Base-by-base conservation (phyloP, 64 coral and sea anemone species). In the Dendronephthya gigantea region DNA sequence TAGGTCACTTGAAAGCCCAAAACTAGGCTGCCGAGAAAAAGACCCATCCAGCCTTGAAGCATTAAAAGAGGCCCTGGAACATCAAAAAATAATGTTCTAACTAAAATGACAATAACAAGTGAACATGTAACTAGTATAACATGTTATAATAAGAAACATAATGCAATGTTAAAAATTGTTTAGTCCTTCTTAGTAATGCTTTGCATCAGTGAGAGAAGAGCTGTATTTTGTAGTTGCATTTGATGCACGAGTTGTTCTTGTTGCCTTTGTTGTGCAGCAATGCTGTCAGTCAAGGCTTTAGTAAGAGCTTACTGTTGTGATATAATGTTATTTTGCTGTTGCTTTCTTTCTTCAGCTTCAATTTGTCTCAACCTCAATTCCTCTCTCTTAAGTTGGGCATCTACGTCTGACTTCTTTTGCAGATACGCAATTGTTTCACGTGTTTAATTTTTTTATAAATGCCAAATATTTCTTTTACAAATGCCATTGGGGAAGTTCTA, bases 171-270 rank as follows among this genome's bases (percentile, higher is more conserved):
- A 52, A 22, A 16, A 16, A 52, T 52, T n/a, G n/a, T n/a, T n/a
- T n/a, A n/a, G n/a, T n/a, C n/a, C n/a, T 31, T 52, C 25, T 84
- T 84, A 15, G 49, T 52, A 48, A 84, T 84, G 9, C 23, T 32
- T 49, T 85, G 69, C 41, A 90, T 10, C 25, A 85, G 51, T n/a
- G 59, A 22, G 8, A 90, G 41, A 23, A 90, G 32, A 22, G 83
- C 83, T 22, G 66, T n/a, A 49, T 85, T 85, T 23, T 90, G 83
- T 23, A 79, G 12, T 81, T 90, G 83, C 35, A 90, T 90, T 13
- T 90, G 83, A 48, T 85, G 88, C n/a, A 90, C 13, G 9, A 85
- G 66, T 74, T 90, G 83, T 40, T 83, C 81, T 37, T 79, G 82
- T 47, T 90, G 88, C 25, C 49, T 39, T 39, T 70, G 82, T 65